A percentile compares a stretch with the other conserved stretches of the same genome.
phyloP scores from a whole-genome alignment of 2,888 invertebrate genomes.

The Drosophila neutralis region DNA sequence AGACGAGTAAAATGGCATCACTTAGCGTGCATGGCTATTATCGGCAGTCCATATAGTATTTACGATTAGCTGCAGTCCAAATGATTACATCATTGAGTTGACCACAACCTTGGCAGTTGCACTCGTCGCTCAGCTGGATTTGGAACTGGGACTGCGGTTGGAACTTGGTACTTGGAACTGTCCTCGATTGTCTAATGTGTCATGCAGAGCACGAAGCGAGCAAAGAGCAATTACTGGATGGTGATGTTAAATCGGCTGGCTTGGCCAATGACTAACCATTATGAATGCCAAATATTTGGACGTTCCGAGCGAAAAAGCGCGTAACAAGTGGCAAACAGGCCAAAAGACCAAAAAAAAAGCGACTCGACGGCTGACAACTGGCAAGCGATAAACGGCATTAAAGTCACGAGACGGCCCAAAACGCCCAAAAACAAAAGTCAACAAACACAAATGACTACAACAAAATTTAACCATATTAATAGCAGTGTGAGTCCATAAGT shows the following conservation, averaged over 20 bases:
- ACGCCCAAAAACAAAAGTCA: conserved; percentile 22
- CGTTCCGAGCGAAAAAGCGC: conserved; percentile 44
- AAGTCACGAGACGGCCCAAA: conserved; percentile 36
- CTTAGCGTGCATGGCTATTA: conserved; percentile 36
- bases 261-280: conserved; percentile 48
- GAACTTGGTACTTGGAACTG: not conserved
- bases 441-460: conserved; percentile 9
- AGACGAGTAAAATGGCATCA: conserved; percentile 42
- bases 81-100: conserved; percentile 26
- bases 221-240: conserved; percentile 40
- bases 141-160: conserved; percentile 1
- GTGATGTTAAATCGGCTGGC: conserved; percentile 19
- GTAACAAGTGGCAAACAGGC: conserved; percentile 57
- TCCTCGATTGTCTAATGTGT: conserved; percentile 29
- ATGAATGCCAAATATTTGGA: conserved; percentile 72
- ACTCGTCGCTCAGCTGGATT: conserved; percentile 2
- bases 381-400: conserved; percentile 45
- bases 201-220: conserved; percentile 49
- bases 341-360: conserved; percentile 39
- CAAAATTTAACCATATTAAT: conserved; percentile 19
- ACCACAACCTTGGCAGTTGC: conserved; percentile 33
- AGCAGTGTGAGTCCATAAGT: not conserved
- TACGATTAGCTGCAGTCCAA: conserved; percentile 5
- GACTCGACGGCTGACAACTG: conserved; percentile 34
- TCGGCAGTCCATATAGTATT: conserved; percentile 23